Conservation (phyloP, 2,888 invertebrate genomes). For the Phlogophora meticulosa region DNA sequence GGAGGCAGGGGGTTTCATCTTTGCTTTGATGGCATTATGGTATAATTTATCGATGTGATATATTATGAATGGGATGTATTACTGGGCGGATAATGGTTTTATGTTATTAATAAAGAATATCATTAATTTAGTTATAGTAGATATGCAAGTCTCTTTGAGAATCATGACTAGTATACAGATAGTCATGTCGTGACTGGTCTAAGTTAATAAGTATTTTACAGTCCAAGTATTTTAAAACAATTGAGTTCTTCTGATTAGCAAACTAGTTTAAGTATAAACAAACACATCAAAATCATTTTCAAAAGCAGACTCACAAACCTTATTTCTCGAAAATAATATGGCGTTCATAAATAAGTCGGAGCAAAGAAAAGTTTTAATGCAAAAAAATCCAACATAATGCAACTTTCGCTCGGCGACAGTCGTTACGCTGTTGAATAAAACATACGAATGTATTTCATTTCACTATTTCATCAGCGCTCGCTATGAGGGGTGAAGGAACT, state of each 20-base stretch:
- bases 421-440: constrained; percentile 69
- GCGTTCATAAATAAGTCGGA: constrained; percentile 42
- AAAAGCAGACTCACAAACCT: constrained; percentile 6
- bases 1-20: constrained; percentile 26
- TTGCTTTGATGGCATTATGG: constrained; percentile 54
- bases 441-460: constrained; percentile 68
- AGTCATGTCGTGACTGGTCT: too few species aligned
- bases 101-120: constrained; percentile 1
- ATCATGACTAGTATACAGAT: not conserved
- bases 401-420: constrained; percentile 62
- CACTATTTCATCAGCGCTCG: constrained; percentile 64
- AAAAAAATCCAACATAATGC: constrained; percentile 62
- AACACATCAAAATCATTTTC: constrained; percentile 11
- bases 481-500: constrained; percentile 57
- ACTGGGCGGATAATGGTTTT: not conserved
- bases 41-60: constrained; percentile 34
- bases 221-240: too few species aligned
- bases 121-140: not conserved
- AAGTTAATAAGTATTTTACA: too few species aligned
- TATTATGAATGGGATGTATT: constrained; percentile 6
- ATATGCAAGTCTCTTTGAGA: not conserved
- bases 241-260: not conserved
- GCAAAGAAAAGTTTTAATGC: constrained; percentile 55
- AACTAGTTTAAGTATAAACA: not conserved
- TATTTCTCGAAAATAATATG: constrained; percentile 38